A percentile compares a stretch with the other conserved stretches of the same genome.
These are phyloP conservation scores for Ispidina lecontei DNA, from an alignment of 2,797 vertebrate genomes.

Conservation along the genomic window DNA sequence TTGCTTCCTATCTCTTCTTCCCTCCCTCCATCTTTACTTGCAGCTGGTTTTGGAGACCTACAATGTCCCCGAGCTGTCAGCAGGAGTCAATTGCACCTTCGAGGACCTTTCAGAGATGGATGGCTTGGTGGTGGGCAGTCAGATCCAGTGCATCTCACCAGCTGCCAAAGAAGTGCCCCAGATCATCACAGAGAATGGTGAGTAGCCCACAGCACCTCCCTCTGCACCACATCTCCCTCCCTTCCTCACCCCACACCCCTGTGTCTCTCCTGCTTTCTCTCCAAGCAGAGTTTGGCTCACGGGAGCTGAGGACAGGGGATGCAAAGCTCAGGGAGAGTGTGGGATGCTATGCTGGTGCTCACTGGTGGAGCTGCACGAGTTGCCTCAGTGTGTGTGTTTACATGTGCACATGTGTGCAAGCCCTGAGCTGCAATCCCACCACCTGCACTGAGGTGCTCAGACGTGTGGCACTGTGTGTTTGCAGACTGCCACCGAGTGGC, in stretches of 20 bases:
- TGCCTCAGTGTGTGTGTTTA: not conserved
- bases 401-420: not conserved
- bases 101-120: constrained; percentile 96
- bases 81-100: constrained; percentile 96
- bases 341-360: too few relatives aligned
- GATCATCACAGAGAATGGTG: constrained; percentile 93
- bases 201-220: not conserved
- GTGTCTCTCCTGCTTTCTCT: not conserved
- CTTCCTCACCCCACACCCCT: not conserved
- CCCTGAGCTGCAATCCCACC: fast-evolving
- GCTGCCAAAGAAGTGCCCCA: constrained; percentile 95
- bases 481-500: constrained; percentile 54
- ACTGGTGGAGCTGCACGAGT: not conserved
- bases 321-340: not conserved
- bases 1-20: not conserved
- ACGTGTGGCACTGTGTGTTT: not conserved
- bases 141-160: constrained; percentile 92
- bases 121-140: constrained; percentile 93
- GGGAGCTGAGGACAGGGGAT: not conserved
- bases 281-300: not conserved
- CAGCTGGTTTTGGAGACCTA: constrained; percentile 96
- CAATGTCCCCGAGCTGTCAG: constrained; percentile 95
- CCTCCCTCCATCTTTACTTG: not conserved
- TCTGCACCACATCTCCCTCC: not conserved
- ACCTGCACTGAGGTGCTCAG: not conserved